Evolutionary conservation across 2,113 vertebrate genomes (phyloP), one percentile per base, ranked within the genome.

Genomic region (Corynorhinus townsendii): DNA sequence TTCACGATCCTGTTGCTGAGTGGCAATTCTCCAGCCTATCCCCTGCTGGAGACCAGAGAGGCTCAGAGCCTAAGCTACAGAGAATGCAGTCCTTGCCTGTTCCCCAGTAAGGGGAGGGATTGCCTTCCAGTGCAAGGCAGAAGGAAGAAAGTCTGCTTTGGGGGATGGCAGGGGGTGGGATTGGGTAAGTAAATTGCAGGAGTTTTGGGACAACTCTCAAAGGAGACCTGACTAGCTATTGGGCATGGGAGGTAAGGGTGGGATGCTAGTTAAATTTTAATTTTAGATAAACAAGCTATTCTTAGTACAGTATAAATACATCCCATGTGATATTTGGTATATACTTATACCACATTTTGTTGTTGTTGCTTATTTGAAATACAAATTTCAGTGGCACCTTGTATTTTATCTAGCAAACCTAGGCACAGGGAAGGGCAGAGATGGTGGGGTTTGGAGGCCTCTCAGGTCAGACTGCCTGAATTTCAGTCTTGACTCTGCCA

Each of bases 201-300:
- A 12, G 38, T 38, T 47, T 28, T 47, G 40, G 72, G 62, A n/a
- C 16, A 3, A 16, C 28, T 30, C n/a, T 62, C 72, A n/a, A 52
- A 45, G 71, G 35, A 30, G n/a, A 12, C 22, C 52, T 54, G 52
- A 38, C 64, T 17, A 15, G 28, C 86, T 45, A 0, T 26, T 11
- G 49, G n/a, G 9, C 3, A 1, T 11, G 26, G 28, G 6, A 54
- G 11, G 24, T 19, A 16, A 1, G 14, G 49, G 11, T 1, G 64
- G 30, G 79, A 26, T 22, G 16, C 30, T 73, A 47, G 69, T 56
- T 38, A 52, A 56, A 69, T 52, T 10, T 43, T 47, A 59, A 62
- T 11, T 69, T 90, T 82, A 90, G 76, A 75, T 68, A 49, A 68
- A 75, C 22, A 24, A 38, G 49, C n/a, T 56, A 80, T 9, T 79